These are phyloP conservation scores for Etheostoma nigrum DNA, from an alignment of 2,797 vertebrate species.

Conservation along the genomic window DNA sequence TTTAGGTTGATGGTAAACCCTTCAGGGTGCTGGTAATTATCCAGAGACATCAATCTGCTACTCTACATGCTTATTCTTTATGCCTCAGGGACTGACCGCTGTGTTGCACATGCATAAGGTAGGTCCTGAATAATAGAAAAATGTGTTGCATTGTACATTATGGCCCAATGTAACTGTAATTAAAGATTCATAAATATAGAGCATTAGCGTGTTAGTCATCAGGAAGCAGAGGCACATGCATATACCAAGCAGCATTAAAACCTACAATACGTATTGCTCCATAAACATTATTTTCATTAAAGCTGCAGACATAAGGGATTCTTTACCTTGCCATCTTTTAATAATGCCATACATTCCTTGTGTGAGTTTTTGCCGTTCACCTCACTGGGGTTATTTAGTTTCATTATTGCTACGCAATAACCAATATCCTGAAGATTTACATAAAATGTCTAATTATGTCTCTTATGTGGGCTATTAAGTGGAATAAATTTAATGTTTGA, in stretches of 20 bases:
- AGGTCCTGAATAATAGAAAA: background rate
- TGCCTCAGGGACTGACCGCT: background rate
- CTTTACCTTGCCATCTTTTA: slow-evolving; percentile 46
- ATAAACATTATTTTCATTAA: slow-evolving; percentile 49
- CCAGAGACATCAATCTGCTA: background rate
- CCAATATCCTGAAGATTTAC: slow-evolving; percentile 40
- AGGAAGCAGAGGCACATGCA: slow-evolving; percentile 47
- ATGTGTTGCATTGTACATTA: slow-evolving; percentile 11
- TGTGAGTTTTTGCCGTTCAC: slow-evolving; percentile 29
- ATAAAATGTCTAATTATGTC: slow-evolving; percentile 54
- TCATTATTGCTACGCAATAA: slow-evolving; percentile 48
- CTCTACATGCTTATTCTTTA: background rate
- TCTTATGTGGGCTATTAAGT: slow-evolving; percentile 35
- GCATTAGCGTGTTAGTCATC: slow-evolving; percentile 45
- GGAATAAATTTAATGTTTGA: slow-evolving; percentile 22
- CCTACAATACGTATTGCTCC: slow-evolving; percentile 63
- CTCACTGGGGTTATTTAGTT: slow-evolving; percentile 44
- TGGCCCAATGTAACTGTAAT: slow-evolving; percentile 24
- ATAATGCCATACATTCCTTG: slow-evolving; percentile 20
- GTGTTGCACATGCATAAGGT: background rate
- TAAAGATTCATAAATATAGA: slow-evolving; percentile 44
- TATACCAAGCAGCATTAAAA: slow-evolving; percentile 66
- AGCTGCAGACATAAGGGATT: slow-evolving; percentile 49
- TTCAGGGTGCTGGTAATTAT: slow-evolving; percentile 8
- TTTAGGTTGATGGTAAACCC: slow-evolving; percentile 23